Evolutionary conservation across 2,113 vertebrate species (phyloP), one percentile per base, ranked within the genome.

Genomic region (Grammomys surdaster): DNA sequence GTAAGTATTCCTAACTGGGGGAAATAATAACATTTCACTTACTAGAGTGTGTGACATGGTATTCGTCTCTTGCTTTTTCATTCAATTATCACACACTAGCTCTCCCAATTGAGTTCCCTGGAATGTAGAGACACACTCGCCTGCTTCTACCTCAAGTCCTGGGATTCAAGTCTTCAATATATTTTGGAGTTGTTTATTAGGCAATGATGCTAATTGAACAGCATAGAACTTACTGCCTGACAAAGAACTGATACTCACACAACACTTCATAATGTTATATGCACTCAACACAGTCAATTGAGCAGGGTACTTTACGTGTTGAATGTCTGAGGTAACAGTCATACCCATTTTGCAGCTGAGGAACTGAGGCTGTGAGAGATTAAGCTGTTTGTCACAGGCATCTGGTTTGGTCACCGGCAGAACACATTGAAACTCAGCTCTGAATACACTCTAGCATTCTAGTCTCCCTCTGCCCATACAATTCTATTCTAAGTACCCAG

Each of bases 401-500:
- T 75, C 67, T 78, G 13, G 70, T 76, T 7, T n/a, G 5, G 73
- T 43, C 65, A 78, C 33, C 43, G 63, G 48, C 36, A 93, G 60
- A 94, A 81, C 54, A 89, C 85, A 94, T 51, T 89, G 51, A 82
- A 97, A 78, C 46, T 89, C 82, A 89, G 56, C 88, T 87, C 85
- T 92, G 70, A 73, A 94, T 13, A 93, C 40, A 46, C 20, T 48
- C 81, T 54, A 91, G 93, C 43, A 91, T 43, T 36, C 43, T 46
- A 77, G 1, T 70, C 75, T 93, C 26, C 70, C 70, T 84, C 46
- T 28, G 69, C 22, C 80, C 54, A 75, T 75, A 72, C 0, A 73
- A 54, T 75, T 95, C 90, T 73, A 86, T 20, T 40, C 0, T 67
- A 92, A 93, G 51, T n/a, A 91, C 36, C 89, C 11, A 86, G 40